phyloP scores from a whole-genome alignment of 1,140 invertebrate species.

The Leptestheria dahalacensis region DNA sequence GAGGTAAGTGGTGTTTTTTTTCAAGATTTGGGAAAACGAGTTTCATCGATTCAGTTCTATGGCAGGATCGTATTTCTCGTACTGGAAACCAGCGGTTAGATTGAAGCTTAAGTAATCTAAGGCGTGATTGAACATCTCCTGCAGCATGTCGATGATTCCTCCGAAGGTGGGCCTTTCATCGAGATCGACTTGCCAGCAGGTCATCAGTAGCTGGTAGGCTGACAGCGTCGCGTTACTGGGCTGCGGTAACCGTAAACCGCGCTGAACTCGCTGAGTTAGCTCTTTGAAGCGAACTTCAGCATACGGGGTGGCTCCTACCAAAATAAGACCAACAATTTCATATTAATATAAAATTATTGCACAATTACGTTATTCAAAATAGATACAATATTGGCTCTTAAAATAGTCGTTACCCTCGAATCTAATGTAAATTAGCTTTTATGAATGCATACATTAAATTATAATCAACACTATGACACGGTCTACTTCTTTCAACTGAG shows the following conservation, averaged over 20 bases:
- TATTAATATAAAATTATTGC: neutral
- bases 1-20: neutral
- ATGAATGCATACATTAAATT: too few species aligned
- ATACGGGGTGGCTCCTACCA: conserved; percentile 55
- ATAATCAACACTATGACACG: too few species aligned
- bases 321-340: neutral
- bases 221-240: conserved; percentile 50
- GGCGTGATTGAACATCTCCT: conserved; percentile 17
- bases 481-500: too few species aligned
- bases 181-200: conserved; percentile 68
- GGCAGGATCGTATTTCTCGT: conserved; percentile 11
- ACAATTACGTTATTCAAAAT: too few species aligned
- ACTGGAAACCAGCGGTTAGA: conserved; percentile 5
- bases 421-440: too few species aligned
- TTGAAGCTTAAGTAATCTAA: conserved; percentile 12
- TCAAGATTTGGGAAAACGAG: neutral
- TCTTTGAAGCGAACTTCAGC: conserved; percentile 44
- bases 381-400: too few species aligned
- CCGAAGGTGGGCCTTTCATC: conserved; percentile 56
- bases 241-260: conserved; percentile 52
- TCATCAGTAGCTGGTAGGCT: conserved; percentile 61
- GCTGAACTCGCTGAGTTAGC: conserved; percentile 45
- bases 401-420: too few species aligned
- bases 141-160: conserved; percentile 30
- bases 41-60: conserved; percentile 4